phyloP scores from a whole-genome alignment of 2,113 vertebrate species.

The Perca schrenkii region DNA sequence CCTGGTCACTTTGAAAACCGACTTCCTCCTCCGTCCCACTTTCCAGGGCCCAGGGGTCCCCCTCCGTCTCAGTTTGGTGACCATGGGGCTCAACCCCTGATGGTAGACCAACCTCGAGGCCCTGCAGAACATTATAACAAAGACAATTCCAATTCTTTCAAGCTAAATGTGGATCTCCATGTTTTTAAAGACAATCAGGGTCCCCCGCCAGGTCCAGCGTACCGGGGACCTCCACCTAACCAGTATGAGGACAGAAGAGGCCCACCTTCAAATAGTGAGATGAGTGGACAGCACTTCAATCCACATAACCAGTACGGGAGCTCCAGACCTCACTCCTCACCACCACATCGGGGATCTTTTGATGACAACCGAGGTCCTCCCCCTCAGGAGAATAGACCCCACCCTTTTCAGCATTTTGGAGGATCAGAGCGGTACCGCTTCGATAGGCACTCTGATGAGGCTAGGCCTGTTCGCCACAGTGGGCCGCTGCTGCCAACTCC shows the following conservation, averaged over 20 bases:
- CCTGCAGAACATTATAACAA: slow-evolving; percentile 75
- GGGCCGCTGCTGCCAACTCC: slow-evolving; percentile 90
- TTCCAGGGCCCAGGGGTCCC: slow-evolving; percentile 86
- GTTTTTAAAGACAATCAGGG: slow-evolving; percentile 78
- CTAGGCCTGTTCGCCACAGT: slow-evolving; percentile 85
- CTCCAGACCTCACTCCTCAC: slow-evolving; percentile 84
- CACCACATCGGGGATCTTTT: slow-evolving; percentile 88
- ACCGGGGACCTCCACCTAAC: slow-evolving; percentile 75
- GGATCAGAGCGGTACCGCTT: slow-evolving; percentile 89
- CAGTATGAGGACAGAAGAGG: slow-evolving; percentile 87
- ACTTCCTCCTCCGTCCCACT: slow-evolving; percentile 86
- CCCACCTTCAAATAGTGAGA: slow-evolving; percentile 69
- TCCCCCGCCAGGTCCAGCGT: slow-evolving; percentile 62
- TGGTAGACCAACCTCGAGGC: slow-evolving; percentile 67
- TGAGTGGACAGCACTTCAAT: slow-evolving; percentile 78
- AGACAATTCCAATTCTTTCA: slow-evolving; percentile 71
- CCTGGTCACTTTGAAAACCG: slow-evolving; percentile 86
- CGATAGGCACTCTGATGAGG: slow-evolving; percentile 84
- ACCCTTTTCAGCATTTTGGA: slow-evolving; percentile 85
- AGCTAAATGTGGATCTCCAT: slow-evolving; percentile 69
- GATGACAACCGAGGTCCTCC: slow-evolving; percentile 88
- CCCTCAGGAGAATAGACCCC: slow-evolving; percentile 86
- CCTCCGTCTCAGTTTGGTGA: slow-evolving; percentile 87
- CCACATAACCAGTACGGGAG: slow-evolving; percentile 85
- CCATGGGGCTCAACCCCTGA: slow-evolving; percentile 76